Evolutionary conservation across 2,888 invertebrate genomes (phyloP).

Genomic region (Achlya flavicornis): DNA sequence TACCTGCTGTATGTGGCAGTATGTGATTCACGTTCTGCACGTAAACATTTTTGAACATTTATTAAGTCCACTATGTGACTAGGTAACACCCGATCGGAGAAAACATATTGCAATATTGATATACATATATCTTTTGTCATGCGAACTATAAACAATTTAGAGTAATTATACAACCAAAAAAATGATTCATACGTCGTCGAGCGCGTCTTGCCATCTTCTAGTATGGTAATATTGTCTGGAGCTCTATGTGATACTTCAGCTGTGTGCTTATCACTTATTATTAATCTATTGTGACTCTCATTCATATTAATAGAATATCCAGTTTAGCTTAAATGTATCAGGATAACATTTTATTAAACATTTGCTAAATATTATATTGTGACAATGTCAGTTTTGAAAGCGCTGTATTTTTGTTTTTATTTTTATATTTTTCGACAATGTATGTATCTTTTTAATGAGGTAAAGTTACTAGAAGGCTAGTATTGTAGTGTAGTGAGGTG

Average conservation of each 20-base stretch:
- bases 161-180: slow-evolving; percentile 61
- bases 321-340: slow-evolving; percentile 18
- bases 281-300: slow-evolving; percentile 45
- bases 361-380: background rate
- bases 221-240: slow-evolving; percentile 31
- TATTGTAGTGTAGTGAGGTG: too few species aligned
- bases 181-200: slow-evolving; percentile 67
- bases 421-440: background rate
- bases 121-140: slow-evolving; percentile 60
- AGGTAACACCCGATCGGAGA: slow-evolving; percentile 55
- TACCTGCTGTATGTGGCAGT: slow-evolving; percentile 57
- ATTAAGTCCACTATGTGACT: slow-evolving; percentile 60
- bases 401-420: background rate
- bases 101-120: slow-evolving; percentile 51
- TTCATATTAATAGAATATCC: slow-evolving; percentile 51
- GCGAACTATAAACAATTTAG: slow-evolving; percentile 60
- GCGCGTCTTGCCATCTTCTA: slow-evolving; percentile 47
- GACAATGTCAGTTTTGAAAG: slow-evolving; percentile 3
- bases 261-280: slow-evolving; percentile 48
- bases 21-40: slow-evolving; percentile 48
- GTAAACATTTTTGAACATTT: slow-evolving; percentile 53
- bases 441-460: too few species aligned
- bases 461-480: too few species aligned
- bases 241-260: slow-evolving; percentile 34
- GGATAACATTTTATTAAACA: slow-evolving; percentile 9